Conservation (phyloP, 2,113 vertebrate species). For the Bubo bubo region DNA sequence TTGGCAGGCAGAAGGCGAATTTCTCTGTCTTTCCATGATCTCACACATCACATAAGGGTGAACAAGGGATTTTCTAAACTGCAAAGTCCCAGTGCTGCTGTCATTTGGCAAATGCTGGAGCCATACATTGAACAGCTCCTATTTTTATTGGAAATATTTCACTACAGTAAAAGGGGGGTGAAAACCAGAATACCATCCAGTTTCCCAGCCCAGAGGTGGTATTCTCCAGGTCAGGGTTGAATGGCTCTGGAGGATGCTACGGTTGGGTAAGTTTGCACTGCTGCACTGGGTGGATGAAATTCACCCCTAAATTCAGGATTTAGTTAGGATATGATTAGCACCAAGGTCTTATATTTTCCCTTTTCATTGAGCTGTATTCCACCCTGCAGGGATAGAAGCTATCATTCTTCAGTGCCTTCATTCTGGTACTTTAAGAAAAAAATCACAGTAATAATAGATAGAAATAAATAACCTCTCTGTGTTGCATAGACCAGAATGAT, state of each 20-base stretch:
- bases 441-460: not conserved
- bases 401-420: not conserved
- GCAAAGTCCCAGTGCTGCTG: constrained; percentile 41
- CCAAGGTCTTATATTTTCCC: not conserved
- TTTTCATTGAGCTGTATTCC: not conserved
- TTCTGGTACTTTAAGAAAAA: not conserved
- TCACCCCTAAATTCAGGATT: not conserved
- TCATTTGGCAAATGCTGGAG: constrained; percentile 16
- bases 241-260: not conserved
- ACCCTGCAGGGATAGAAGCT: not conserved
- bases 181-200: constrained; percentile 29
- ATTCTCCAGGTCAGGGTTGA: not conserved
- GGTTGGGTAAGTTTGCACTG: not conserved
- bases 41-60: constrained; percentile 54
- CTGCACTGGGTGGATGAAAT: not conserved
- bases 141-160: constrained; percentile 60
- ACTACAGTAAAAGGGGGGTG: not conserved
- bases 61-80: constrained; percentile 53
- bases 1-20: constrained; percentile 52
- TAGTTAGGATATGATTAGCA: not conserved
- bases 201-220: not conserved
- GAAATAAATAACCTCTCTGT: not conserved
- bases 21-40: constrained; percentile 66
- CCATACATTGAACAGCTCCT: constrained; percentile 25
- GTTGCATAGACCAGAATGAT: not conserved